Percentiles rank a stretch among this genome's conserved stretches.
Evolutionary conservation across 2,888 invertebrate genomes (phyloP).

Genomic region (Thumatha senex): DNA sequence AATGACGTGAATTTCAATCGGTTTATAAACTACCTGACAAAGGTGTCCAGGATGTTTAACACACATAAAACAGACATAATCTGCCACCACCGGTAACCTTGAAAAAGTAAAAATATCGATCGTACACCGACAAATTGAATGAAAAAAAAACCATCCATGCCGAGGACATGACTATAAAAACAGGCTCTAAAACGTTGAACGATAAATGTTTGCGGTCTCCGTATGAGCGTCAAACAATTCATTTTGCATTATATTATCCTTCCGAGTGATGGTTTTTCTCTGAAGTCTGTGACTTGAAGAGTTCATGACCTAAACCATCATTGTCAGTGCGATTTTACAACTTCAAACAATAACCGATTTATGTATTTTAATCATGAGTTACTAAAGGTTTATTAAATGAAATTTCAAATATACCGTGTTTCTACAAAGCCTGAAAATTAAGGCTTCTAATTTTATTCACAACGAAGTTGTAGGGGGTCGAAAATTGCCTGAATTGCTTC

Average conservation of each 20-base stretch:
- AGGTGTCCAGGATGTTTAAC: background rate
- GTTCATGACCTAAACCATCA: slow-evolving; percentile 10
- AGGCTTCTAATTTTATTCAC: too few species aligned
- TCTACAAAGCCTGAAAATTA: too few species aligned
- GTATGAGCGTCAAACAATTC: slow-evolving; percentile 29
- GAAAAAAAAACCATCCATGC: slow-evolving; percentile 3
- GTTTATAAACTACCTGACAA: too few species aligned
- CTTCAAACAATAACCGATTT: slow-evolving; percentile 18
- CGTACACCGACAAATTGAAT: slow-evolving; percentile 1
- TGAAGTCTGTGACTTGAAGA: slow-evolving; percentile 7
- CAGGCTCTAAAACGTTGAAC: slow-evolving; percentile 21
- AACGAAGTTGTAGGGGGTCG: too few species aligned
- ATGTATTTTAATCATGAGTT: slow-evolving; percentile 15
- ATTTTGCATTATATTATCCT: slow-evolving; percentile 30
- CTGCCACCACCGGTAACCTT: background rate
- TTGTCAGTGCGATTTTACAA: slow-evolving; percentile 21
- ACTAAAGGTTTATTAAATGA: slow-evolving; percentile 10
- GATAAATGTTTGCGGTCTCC: slow-evolving; percentile 31
- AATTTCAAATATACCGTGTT: too few species aligned
- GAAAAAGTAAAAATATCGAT: slow-evolving; percentile 15
- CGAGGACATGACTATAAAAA: slow-evolving; percentile 19
- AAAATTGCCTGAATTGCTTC: too few species aligned
- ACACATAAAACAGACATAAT: background rate
- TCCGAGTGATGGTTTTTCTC: slow-evolving; percentile 20
- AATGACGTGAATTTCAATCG: too few species aligned